A percentile compares a stretch with the other conserved stretches of the same genome.
phyloP scores from a whole-genome alignment of 2,797 vertebrate genomes.

The Danio jaintianensis region DNA sequence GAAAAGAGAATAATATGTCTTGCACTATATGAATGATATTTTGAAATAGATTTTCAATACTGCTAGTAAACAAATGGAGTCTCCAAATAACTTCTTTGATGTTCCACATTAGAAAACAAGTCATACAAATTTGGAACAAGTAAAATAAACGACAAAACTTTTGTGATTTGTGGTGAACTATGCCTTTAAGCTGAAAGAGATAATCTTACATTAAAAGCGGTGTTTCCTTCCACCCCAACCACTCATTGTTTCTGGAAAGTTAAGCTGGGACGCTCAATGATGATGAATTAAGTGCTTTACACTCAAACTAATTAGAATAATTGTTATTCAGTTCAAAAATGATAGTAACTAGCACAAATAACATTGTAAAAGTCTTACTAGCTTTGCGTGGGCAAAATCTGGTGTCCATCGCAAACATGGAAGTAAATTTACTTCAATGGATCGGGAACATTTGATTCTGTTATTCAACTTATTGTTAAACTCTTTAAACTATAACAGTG shows the following conservation, averaged over 20 bases:
- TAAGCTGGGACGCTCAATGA: neutral
- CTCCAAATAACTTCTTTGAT: neutral
- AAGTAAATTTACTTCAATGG: too few relatives aligned
- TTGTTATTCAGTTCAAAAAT: neutral
- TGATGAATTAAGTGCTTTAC: neutral
- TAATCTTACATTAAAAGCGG: neutral
- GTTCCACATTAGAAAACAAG: neutral
- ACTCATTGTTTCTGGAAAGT: neutral
- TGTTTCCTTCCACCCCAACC: neutral
- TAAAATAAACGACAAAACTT: too few relatives aligned
- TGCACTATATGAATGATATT: too few relatives aligned
- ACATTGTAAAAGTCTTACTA: neutral
- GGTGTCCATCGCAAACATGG: slow-evolving; percentile 20
- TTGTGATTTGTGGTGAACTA: neutral
- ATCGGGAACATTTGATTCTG: too few relatives aligned
- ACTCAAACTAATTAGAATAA: slow-evolving; percentile 1
- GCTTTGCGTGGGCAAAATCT: neutral
- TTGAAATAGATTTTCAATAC: too few relatives aligned
- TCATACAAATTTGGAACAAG: neutral
- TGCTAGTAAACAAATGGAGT: too few relatives aligned
- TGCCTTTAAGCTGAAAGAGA: neutral
- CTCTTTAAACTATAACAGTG: too few relatives aligned
- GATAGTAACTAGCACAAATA: neutral
- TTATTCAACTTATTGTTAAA: too few relatives aligned
- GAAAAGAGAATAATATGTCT: too few relatives aligned